Evolutionary conservation across 2,888 invertebrate species (phyloP).

Genomic region (Meliscaeva auricollis): DNA sequence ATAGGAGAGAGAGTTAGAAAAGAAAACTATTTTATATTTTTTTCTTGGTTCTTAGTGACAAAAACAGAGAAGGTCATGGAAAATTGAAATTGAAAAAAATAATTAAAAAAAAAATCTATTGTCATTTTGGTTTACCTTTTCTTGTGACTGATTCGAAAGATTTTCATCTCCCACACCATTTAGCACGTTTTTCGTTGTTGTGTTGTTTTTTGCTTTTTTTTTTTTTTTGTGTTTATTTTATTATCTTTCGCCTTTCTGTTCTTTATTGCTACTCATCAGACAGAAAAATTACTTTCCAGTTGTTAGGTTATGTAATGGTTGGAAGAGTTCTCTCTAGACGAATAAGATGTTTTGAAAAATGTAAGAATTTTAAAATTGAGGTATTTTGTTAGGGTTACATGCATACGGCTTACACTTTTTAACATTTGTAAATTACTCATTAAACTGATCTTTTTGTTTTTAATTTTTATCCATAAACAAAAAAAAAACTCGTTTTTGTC

Average conservation of each 20-base stretch:
- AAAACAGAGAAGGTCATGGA: constrained; percentile 50
- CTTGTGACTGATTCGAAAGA: constrained; percentile 30
- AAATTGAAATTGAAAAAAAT: constrained; percentile 3
- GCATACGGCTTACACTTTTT: no score
- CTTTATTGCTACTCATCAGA: constrained; percentile 39
- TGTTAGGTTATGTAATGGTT: constrained; percentile 55
- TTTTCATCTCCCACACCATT: constrained; percentile 34
- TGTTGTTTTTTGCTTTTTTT: neutral
- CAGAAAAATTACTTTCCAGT: constrained; percentile 53
- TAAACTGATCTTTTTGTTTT: no score
- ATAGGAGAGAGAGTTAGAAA: neutral
- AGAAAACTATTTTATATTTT: neutral
- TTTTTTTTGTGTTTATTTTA: neutral
- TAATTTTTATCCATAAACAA: no score
- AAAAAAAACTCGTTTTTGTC: no score
- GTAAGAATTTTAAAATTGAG: neutral
- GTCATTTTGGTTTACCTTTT: constrained; percentile 32
- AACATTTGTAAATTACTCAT: no score
- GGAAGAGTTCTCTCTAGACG: constrained; percentile 52
- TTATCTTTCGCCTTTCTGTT: neutral
- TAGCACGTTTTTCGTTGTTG: constrained; percentile 5
- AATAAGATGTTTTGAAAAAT: constrained; percentile 10
- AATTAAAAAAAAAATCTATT: constrained; percentile 1
- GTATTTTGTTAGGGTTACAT: no score
- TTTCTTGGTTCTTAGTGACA: no score